These are phyloP conservation scores for Empis livida DNA, from an alignment of 2,888 invertebrate species.

Conservation along the genomic window DNA sequence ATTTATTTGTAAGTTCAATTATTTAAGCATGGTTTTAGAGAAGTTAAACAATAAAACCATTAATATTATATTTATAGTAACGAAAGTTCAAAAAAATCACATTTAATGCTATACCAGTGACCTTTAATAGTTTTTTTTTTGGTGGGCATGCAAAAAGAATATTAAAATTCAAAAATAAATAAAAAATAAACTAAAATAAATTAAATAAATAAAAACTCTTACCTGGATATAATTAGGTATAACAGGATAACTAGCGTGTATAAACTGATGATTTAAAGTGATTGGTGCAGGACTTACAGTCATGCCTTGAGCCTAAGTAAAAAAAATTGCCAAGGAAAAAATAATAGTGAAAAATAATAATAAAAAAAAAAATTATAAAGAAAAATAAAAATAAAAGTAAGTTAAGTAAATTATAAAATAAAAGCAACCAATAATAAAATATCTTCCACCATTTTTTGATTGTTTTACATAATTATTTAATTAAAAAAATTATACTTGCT, in stretches of 20 bases:
- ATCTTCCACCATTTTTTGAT: conserved; percentile 1
- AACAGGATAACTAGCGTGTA: conserved; percentile 38
- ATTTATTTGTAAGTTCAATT: too few relatives aligned
- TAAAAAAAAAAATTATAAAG: conserved; percentile 2
- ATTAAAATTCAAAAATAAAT: neutral
- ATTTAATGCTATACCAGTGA: neutral
- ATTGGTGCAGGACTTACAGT: conserved; percentile 39
- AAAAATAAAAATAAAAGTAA: conserved; percentile 1
- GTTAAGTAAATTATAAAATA: neutral
- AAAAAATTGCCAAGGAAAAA: conserved; percentile 8
- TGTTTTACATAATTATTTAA: too few relatives aligned
- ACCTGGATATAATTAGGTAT: conserved; percentile 39
- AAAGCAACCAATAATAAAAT: neutral
- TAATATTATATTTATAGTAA: too few relatives aligned
- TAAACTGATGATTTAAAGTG: conserved; percentile 39
- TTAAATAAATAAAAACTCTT: conserved; percentile 21
- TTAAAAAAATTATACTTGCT: too few relatives aligned
- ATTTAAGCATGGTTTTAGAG: too few relatives aligned
- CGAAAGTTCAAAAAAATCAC: too few relatives aligned
- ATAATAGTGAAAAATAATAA: conserved; percentile 4
- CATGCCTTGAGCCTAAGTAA: conserved; percentile 37
- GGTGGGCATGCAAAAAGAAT: neutral
- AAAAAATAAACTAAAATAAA: conserved; percentile 2
- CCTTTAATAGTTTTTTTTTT: neutral
- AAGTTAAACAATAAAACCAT: too few relatives aligned